phyloP scores from a whole-genome alignment of 2,797 vertebrate species.

The Petrocephalus sullivani region DNA sequence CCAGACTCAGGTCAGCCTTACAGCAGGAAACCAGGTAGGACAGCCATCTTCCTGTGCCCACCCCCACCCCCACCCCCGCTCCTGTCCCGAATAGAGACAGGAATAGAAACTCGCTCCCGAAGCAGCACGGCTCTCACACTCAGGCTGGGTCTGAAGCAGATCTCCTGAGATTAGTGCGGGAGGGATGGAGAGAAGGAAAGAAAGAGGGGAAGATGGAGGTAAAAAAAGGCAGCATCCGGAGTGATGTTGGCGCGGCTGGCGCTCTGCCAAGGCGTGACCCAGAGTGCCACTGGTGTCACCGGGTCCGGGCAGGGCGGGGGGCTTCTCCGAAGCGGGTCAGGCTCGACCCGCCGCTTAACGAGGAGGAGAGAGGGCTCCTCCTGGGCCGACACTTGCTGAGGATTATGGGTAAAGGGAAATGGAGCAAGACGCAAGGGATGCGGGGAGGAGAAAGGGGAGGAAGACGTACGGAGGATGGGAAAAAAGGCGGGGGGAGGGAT shows the following conservation, averaged over 20 bases:
- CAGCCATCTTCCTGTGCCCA: constrained; percentile 1
- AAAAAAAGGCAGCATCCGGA: background rate
- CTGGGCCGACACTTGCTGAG: background rate
- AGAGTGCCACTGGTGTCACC: background rate
- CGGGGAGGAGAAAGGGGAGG: background rate
- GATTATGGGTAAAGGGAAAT: constrained; percentile 5
- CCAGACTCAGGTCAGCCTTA: constrained; percentile 34
- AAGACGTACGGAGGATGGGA: background rate
- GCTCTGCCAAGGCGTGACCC: background rate
- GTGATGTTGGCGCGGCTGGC: background rate
- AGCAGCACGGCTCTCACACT: background rate
- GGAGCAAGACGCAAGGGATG: background rate
- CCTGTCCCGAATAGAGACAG: background rate
- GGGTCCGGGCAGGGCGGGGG: background rate
- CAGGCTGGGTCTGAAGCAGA: constrained; percentile 2
- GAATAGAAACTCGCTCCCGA: background rate
- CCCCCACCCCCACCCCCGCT: background rate
- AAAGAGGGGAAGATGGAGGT: background rate
- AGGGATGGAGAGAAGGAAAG: background rate
- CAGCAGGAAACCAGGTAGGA: constrained; percentile 36
- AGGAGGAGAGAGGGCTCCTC: background rate
- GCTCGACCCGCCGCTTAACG: background rate
- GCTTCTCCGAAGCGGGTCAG: background rate
- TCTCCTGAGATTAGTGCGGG: background rate
- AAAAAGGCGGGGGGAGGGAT: background rate